phyloP scores from a whole-genome alignment of 2,888 invertebrate genomes.

The Eupithecia subumbrata region DNA sequence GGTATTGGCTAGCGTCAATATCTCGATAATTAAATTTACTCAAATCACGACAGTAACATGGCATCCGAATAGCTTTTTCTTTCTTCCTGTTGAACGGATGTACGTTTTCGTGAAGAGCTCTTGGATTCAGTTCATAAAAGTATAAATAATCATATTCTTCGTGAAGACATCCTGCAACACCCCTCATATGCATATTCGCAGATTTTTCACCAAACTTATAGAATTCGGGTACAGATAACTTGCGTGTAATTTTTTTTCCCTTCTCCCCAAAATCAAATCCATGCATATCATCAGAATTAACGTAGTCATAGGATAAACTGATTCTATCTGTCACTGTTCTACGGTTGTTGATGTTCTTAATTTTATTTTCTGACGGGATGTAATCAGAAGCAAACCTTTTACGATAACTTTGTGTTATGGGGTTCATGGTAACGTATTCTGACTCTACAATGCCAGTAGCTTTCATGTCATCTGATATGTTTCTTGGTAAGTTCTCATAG shows the following conservation, averaged over 20 bases:
- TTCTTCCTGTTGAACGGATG: conserved; percentile 62
- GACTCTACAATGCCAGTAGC: conserved; percentile 29
- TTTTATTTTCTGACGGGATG: conserved; percentile 9
- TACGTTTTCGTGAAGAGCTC: conserved; percentile 48
- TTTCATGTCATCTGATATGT: conserved; percentile 60
- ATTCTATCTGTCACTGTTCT: conserved; percentile 17
- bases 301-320: conserved; percentile 35
- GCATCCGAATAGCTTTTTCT: conserved; percentile 54
- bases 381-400: conserved; percentile 28
- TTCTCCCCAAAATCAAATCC: conserved; percentile 6
- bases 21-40: conserved; percentile 33
- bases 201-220: conserved; percentile 41
- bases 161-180: conserved; percentile 61
- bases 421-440: conserved; percentile 20
- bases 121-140: conserved; percentile 60
- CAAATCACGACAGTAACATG: conserved; percentile 63
- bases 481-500: conserved; percentile 42
- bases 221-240: conserved; percentile 49
- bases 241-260: conserved; percentile 22
- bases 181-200: conserved; percentile 58
- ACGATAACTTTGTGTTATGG: conserved; percentile 12
- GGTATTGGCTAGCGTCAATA: conserved; percentile 49
- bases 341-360: too few relatives aligned
- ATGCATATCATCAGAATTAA: conserved; percentile 18
- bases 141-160: conserved; percentile 55